phyloP scores from a whole-genome alignment of 2,797 vertebrate species.

The Uromys caudimaculatus region DNA sequence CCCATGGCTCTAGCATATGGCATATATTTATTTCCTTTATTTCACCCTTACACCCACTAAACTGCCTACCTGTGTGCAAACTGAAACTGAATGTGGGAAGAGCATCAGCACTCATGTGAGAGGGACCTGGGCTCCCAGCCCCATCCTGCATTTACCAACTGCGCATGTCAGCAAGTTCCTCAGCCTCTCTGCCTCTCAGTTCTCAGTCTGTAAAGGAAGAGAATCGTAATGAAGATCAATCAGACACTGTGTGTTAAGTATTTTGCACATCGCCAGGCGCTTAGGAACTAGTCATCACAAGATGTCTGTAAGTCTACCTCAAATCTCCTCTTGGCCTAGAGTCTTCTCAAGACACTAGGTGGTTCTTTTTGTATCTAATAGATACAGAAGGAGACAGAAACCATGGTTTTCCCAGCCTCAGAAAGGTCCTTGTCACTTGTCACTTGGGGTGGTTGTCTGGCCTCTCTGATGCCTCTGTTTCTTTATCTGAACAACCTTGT shows the following conservation, averaged over 20 bases:
- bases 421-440: background rate
- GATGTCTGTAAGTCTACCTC: background rate
- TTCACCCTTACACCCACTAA: background rate
- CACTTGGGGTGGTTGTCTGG: background rate
- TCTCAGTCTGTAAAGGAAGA: slow-evolving; percentile 37
- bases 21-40: background rate
- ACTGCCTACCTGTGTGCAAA: background rate
- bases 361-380: background rate
- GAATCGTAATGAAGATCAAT: background rate
- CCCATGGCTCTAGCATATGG: background rate
- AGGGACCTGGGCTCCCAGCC: background rate
- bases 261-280: background rate
- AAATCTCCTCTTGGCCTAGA: background rate
- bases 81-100: background rate
- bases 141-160: background rate
- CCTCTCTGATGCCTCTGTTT: background rate
- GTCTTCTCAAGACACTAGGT: background rate
- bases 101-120: background rate
- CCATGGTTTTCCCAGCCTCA: background rate
- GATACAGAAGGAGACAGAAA: background rate
- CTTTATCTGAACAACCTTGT: background rate
- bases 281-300: background rate
- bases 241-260: background rate
- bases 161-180: background rate
- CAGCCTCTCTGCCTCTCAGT: background rate